Conservation (phyloP, 53 echinoderm and acorn worm genomes). For the Echinometra lucunter region DNA sequence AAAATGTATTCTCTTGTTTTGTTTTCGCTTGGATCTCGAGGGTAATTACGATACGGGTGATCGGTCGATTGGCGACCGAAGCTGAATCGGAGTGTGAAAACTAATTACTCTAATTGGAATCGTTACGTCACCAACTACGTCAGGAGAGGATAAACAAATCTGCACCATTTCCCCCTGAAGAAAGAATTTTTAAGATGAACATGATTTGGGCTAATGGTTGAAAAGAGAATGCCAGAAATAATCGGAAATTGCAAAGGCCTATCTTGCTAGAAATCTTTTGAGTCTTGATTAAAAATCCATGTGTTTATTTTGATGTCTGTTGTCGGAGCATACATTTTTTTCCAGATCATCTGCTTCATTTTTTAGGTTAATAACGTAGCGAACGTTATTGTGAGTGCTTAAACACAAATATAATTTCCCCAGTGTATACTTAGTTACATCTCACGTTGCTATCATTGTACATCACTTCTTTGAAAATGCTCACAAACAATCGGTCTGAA, state of each 20-base stretch:
- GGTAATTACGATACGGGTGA: neutral
- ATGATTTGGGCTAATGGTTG: neutral
- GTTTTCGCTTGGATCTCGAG: neutral
- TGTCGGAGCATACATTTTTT: neutral
- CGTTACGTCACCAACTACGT: neutral
- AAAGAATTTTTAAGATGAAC: neutral
- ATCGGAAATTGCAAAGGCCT: too few species aligned
- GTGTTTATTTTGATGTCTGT: neutral
- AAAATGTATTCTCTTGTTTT: neutral
- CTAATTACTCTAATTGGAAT: constrained; percentile 25
- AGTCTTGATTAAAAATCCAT: neutral
- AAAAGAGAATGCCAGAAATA: neutral
- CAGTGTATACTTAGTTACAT: neutral
- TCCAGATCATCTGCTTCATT: too few species aligned
- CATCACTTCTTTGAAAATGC: neutral
- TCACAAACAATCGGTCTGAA: neutral
- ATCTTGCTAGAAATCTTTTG: neutral
- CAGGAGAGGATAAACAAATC: neutral
- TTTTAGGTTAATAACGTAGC: neutral
- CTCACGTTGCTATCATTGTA: neutral
- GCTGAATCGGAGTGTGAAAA: constrained; percentile 16
- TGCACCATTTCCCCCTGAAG: too few species aligned
- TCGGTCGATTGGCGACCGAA: neutral
- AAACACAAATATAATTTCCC: constrained; percentile 16
- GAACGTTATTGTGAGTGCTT: neutral